Evolutionary conservation across 2,888 invertebrate species (phyloP).

Genomic region (Lingula anatina): DNA sequence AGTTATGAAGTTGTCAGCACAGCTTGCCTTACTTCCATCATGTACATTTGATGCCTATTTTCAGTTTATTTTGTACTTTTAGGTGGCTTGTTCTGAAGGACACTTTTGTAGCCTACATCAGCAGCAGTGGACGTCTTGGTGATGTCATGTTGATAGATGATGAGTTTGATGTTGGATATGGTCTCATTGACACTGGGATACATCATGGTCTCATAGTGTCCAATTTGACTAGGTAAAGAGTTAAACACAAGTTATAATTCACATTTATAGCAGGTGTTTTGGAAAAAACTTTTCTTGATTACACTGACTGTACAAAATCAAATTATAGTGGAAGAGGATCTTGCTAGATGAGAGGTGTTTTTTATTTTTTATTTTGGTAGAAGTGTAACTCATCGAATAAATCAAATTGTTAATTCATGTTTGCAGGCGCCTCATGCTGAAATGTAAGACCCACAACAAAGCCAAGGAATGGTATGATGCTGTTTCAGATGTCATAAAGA

Average conservation of each 20-base stretch:
- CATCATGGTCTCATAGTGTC: conserved; percentile 81
- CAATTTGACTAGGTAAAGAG: conserved; percentile 68
- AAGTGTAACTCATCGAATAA: neutral
- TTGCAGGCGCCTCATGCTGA: conserved; percentile 72
- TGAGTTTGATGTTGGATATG: conserved; percentile 82
- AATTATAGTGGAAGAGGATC: no score
- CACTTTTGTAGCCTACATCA: conserved; percentile 88
- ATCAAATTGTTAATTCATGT: conserved; percentile 10
- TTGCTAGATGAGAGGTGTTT: no score
- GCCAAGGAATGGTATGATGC: conserved; percentile 82
- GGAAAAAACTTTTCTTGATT: no score
- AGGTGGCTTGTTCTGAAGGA: conserved; percentile 94
- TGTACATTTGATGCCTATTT: no score
- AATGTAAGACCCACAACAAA: conserved; percentile 82
- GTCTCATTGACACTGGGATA: conserved; percentile 79
- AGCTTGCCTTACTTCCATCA: no score
- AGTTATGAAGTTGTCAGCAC: no score
- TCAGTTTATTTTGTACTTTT: conserved; percentile 13
- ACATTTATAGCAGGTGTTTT: no score
- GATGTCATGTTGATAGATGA: conserved; percentile 79
- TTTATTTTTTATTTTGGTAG: neutral
- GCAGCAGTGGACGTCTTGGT: conserved; percentile 56
- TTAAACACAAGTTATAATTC: neutral
- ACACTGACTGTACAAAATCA: no score
- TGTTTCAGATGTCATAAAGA: conserved; percentile 66